A percentile compares a stretch with the other conserved stretches of the same genome.
Conservation (phyloP, 2,113 vertebrate species). For the Aix galericulata region DNA sequence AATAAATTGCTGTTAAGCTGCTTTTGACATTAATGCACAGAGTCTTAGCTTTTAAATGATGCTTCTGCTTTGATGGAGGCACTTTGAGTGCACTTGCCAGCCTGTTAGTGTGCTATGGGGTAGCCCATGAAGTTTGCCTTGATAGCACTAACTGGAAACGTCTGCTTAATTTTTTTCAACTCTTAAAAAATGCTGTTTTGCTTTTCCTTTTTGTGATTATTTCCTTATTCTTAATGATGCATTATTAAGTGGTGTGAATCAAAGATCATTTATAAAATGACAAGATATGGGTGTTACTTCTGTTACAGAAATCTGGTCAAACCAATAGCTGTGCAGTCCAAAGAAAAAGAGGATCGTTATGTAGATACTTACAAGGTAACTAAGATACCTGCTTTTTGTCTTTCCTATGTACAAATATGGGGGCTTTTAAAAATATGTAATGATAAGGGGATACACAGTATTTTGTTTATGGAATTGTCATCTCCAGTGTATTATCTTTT, state of each 20-base stretch:
- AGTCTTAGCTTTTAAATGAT: neutral
- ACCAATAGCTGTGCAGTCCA: constrained; percentile 97
- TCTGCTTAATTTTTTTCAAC: neutral
- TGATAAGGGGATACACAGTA: neutral
- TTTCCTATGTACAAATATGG: neutral
- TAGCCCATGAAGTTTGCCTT: neutral
- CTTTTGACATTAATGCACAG: neutral
- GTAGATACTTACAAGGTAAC: constrained; percentile 95
- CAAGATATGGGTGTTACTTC: neutral
- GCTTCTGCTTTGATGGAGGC: neutral
- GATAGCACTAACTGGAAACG: neutral
- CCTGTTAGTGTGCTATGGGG: neutral
- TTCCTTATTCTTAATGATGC: neutral
- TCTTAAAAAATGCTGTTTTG: neutral
- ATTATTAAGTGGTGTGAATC: neutral
- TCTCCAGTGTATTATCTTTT: neutral
- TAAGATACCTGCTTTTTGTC: neutral
- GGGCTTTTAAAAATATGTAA: too few relatives aligned
- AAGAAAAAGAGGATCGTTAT: constrained; percentile 98
- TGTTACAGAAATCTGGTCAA: constrained; percentile 89
- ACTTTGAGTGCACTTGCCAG: neutral
- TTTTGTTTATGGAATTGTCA: neutral
- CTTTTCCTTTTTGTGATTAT: neutral
- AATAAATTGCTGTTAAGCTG: neutral
- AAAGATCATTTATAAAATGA: neutral